phyloP scores from a whole-genome alignment of 2,888 invertebrate genomes.

The Aradus depressus region DNA sequence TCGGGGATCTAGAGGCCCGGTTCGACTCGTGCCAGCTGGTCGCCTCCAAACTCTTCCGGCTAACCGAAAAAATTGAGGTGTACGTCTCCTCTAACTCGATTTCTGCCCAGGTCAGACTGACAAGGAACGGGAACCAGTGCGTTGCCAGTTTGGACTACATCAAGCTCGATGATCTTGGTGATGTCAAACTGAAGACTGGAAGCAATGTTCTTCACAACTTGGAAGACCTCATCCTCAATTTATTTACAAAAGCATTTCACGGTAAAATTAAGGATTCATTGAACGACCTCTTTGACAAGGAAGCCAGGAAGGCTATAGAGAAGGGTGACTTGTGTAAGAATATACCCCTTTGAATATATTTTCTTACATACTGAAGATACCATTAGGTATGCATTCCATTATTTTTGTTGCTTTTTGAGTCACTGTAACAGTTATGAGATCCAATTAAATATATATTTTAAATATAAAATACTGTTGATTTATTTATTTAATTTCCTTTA shows the following conservation, averaged over 20 bases:
- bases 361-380: too few species aligned
- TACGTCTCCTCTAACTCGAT: conserved; percentile 20
- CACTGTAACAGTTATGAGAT: too few species aligned
- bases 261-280: conserved; percentile 4
- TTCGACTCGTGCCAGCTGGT: conserved; percentile 20
- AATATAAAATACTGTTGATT: too few species aligned
- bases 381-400: too few species aligned
- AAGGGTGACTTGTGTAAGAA: conserved; percentile 21
- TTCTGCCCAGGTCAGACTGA: conserved; percentile 18
- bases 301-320: conserved; percentile 9
- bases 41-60: conserved; percentile 16
- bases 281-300: conserved; percentile 10
- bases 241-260: conserved; percentile 12
- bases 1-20: conserved; percentile 15
- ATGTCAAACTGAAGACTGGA: conserved; percentile 21
- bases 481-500: too few species aligned
- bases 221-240: conserved; percentile 19
- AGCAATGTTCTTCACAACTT: conserved; percentile 21
- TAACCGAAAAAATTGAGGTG: conserved; percentile 15
- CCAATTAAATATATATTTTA: too few species aligned
- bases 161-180: conserved; percentile 16
- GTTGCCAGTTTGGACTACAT: conserved; percentile 20
- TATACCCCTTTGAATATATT: conserved; percentile 14
- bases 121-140: conserved; percentile 18
- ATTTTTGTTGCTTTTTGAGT: too few species aligned